Percentiles rank a stretch among this genome's conserved stretches.
phyloP scores from a whole-genome alignment of 2,888 invertebrate species.

The Zaprionus obscuricornis region DNA sequence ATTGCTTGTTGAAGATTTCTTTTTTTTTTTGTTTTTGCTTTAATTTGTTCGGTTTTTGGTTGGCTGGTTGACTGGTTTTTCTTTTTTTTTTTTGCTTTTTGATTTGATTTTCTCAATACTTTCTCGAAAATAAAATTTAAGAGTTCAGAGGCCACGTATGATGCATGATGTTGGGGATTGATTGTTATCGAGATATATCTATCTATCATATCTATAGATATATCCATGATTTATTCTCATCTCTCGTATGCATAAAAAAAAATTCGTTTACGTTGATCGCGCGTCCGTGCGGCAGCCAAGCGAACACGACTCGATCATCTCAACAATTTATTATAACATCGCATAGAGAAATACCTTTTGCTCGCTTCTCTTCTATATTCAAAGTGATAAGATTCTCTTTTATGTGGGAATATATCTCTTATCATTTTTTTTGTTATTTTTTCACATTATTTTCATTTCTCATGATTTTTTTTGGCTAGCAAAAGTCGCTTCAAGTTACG shows the following conservation, averaged over 20 bases:
- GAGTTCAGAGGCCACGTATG: conserved; percentile 82
- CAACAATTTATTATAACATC: conserved; percentile 32
- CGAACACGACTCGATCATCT: conserved; percentile 52
- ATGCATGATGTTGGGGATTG: conserved; percentile 84
- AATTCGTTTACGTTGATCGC: conserved; percentile 47
- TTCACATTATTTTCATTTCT: conserved; percentile 17
- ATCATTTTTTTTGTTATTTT: too few species aligned
- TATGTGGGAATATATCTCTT: too few species aligned
- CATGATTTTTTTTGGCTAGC: conserved; percentile 33
- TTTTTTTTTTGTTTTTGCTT: conserved; percentile 26
- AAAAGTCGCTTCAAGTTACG: conserved; percentile 74
- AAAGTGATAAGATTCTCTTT: too few species aligned
- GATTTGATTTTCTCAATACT: conserved; percentile 37
- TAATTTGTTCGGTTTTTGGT: conserved; percentile 24
- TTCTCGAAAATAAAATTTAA: conserved; percentile 56
- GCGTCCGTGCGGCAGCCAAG: conserved; percentile 57
- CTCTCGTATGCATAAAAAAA: conserved; percentile 45
- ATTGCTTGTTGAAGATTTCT: conserved; percentile 29
- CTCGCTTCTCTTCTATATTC: conserved; percentile 18
- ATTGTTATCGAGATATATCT: too few species aligned
- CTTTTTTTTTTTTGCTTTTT: not conserved
- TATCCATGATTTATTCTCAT: conserved; percentile 17
- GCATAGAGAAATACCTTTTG: conserved; percentile 38
- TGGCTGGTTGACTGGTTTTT: conserved; percentile 16
- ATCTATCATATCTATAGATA: conserved; percentile 17